Conservation (phyloP, 2,888 invertebrate genomes). For the Lymantria dispar region DNA sequence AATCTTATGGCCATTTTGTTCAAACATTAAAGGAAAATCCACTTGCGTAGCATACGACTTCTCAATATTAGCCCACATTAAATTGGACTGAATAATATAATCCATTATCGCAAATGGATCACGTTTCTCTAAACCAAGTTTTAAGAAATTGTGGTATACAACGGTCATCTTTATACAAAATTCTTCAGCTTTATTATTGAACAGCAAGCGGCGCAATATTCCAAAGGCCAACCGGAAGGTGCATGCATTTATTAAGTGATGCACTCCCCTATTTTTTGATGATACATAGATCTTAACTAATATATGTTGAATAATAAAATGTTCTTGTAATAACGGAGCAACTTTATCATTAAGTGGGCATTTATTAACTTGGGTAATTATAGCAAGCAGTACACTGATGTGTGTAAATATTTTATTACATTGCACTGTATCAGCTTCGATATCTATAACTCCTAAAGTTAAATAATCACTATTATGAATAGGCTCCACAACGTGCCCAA, state of each 20-base stretch:
- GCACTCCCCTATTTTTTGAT: slow-evolving; percentile 11
- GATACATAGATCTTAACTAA: slow-evolving; percentile 8
- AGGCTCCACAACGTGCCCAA: slow-evolving; percentile 33
- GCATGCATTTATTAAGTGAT: slow-evolving; percentile 12
- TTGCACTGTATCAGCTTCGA: slow-evolving; percentile 25
- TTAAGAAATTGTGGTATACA: slow-evolving; percentile 26
- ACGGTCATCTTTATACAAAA: slow-evolving; percentile 32
- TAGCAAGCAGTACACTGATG: slow-evolving; percentile 24
- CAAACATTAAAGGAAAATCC: slow-evolving; percentile 30
- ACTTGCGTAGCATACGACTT: slow-evolving; percentile 15
- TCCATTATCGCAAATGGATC: slow-evolving; percentile 28
- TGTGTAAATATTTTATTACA: slow-evolving; percentile 27
- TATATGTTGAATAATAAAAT: slow-evolving; percentile 15
- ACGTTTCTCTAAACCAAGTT: slow-evolving; percentile 22
- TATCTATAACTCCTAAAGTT: slow-evolving; percentile 20
- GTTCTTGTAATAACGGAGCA: slow-evolving; percentile 19
- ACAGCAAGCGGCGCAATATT: slow-evolving; percentile 10
- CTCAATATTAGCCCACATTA: slow-evolving; percentile 38
- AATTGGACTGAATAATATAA: slow-evolving; percentile 32
- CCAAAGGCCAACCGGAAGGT: slow-evolving; percentile 8
- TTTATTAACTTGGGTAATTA: slow-evolving; percentile 28
- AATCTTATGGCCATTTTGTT: slow-evolving; percentile 38
- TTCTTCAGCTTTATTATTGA: slow-evolving; percentile 21
- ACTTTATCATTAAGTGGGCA: slow-evolving; percentile 28
- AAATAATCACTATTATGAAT: slow-evolving; percentile 29